Base-by-base conservation (phyloP, 2,888 invertebrate genomes). In the Emmelina monodactyla region DNA sequence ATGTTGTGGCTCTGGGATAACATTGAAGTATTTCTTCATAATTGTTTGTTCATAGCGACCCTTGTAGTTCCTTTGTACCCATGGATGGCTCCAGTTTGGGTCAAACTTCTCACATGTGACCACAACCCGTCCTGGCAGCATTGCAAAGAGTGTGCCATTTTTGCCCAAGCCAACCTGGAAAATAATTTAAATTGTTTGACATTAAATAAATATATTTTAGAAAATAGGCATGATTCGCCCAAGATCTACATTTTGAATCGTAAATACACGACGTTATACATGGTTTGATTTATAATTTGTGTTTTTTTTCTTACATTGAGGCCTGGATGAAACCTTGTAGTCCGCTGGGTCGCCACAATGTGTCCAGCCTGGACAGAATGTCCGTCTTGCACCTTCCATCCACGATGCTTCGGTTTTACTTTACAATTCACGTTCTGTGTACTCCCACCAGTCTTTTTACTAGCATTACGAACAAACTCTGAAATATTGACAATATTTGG, bases 1-100 rank as follows among this genome's bases (percentile, higher is more conserved):
- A 58, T 92, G 91, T 45, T 93, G 88, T 15, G 87, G 85, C 40
- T 87, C 78, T 0, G 94, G 88, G 47, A 95, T 82, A 22, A 96
- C 83, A 76, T 96, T 89, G 48, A 86, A 91, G 59, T 93, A 92
- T 55, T 93, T 93, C 61, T 94, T 95, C 51, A 86, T 86, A 43
- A 93, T 88, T 1, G 76, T 81, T 46, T 85, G 84, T 1, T 83
- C 71, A 50, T 86, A 73, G 37, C 89, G 73, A 0, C 85, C 86
- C 0, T 71, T 78, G 60, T 91, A 88, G 53, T 84, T 63, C 41
- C 83, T 66, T 53, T 85, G 80, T 16, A 92, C 79, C 88, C 92
- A 90, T 0, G 83, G 80, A 52, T 91, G 90, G 11, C 88, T 83
- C 87, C 90, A 92, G 50, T 91, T 84, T 0, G 89, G 88, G 39